phyloP scores from a whole-genome alignment of 2,113 vertebrate genomes.

The Microtus richardsoni region DNA sequence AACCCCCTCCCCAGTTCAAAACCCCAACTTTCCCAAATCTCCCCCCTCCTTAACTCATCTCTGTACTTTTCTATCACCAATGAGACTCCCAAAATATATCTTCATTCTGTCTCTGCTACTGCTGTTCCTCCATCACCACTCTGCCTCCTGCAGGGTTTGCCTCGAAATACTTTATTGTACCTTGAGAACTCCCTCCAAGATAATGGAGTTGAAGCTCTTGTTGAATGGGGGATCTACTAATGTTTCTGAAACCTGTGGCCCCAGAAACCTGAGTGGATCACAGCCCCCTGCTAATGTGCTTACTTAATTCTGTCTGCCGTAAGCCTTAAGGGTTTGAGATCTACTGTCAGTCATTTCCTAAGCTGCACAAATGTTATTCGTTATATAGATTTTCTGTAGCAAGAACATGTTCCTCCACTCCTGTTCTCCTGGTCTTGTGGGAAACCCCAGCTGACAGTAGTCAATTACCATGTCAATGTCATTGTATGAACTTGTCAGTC shows the following conservation, averaged over 20 bases:
- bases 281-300: background rate
- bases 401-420: background rate
- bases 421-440: background rate
- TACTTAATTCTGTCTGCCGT: constrained; percentile 1
- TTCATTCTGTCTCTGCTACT: background rate
- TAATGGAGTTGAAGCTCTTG: background rate
- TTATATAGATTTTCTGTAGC: background rate
- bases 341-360: background rate
- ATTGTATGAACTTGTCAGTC: background rate
- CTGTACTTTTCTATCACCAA: background rate
- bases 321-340: background rate
- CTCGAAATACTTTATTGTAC: background rate
- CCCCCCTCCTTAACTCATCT: background rate
- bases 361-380: background rate
- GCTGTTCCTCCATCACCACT: background rate
- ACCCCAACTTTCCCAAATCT: background rate
- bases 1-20: background rate
- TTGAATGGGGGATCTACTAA: background rate
- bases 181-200: background rate
- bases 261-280: background rate
- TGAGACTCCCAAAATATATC: background rate
- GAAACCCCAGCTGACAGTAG: background rate
- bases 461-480: background rate
- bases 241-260: background rate
- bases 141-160: background rate